Base-by-base conservation (phyloP, 2,888 invertebrate genomes). In the Drosophila demipolita region DNA sequence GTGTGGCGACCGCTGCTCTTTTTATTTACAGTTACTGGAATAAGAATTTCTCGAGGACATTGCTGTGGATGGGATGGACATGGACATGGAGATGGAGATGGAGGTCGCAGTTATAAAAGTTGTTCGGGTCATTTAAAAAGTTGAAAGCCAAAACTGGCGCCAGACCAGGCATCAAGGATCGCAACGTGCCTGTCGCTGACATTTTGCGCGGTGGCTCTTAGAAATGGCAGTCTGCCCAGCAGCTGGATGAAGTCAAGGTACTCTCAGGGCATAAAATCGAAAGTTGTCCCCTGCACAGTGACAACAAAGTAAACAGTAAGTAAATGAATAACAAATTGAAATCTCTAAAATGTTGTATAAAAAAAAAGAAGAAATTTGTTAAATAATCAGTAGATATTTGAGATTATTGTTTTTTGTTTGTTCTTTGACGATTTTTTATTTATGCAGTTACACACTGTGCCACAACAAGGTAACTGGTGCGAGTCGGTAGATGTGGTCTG, bases 71-170 rank as follows among this genome's bases (percentile, higher is more conserved):
- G 49, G 49, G 17, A 6, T 29, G 49, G 26, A 29, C 5, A 26
- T 2, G 26, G 26, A 26, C 2, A 26, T 26, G 26, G 26, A 26
- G 26, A 26, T 3, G 26, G 0, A 29, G 29, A 29, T 29, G 17
- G 5, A 29, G 17, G 29, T 11, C 45, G 23, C 45, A 23, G 49
- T 26, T 29, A 82, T 74, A 83, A 82, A 83, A 87, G 73, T 87
- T 86, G 87, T 82, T 75, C 64, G 80, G 89, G 86, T 86, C 86
- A 86, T 86, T 85, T 88, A 76, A 71, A 87, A 89, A 89, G 87
- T 87, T 87, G 69, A 81, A 77, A 78, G 76, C 88, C 73, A 73
- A 79, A 76, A 73, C 73, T 78, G 73, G 66, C 75, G 75, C 63
- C 66, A 52, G 64, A 66, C 73, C 61, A 68, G 73, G 69, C 73